phyloP scores from a whole-genome alignment of 2,797 vertebrate species.

The Sebastes ruberrimus region DNA sequence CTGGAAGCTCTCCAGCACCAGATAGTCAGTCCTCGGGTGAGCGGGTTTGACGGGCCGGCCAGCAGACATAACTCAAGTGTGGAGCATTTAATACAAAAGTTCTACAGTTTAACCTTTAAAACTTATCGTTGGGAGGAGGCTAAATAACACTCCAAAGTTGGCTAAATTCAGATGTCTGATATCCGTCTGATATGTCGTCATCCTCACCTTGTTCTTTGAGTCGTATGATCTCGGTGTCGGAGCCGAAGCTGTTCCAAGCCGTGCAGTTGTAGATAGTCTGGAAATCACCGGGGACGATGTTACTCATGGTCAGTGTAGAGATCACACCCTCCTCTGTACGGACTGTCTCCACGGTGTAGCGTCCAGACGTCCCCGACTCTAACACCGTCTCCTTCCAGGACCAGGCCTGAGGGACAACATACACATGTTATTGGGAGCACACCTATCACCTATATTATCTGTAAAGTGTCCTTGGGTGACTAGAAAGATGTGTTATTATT shows the following conservation, averaged over 20 bases:
- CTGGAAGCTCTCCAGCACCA: conserved; percentile 10
- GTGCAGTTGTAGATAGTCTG: conserved; percentile 96
- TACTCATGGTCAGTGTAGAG: conserved; percentile 93
- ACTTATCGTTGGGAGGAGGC: accelerated
- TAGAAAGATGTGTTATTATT: too few relatives aligned
- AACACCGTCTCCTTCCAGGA: conserved; percentile 95
- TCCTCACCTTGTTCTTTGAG: conserved; percentile 94
- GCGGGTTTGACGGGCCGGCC: conserved; percentile 12
- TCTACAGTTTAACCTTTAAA: not conserved
- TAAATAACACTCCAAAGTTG: too few relatives aligned
- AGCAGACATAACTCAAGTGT: conserved; percentile 11
- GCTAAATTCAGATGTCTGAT: too few relatives aligned
- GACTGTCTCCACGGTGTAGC: conserved; percentile 93
- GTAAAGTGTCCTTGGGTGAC: too few relatives aligned
- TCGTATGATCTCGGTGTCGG: conserved; percentile 92
- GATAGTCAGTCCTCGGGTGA: not conserved
- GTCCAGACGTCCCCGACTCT: conserved; percentile 91
- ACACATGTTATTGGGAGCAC: not conserved
- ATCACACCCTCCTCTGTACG: conserved; percentile 91
- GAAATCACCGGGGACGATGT: conserved; percentile 91
- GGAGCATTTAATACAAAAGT: conserved; percentile 1
- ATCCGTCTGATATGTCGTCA: not conserved
- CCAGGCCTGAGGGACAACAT: conserved; percentile 84
- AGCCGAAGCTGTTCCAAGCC: conserved; percentile 94
- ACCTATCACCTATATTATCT: not conserved